These are phyloP conservation scores for Limanda limanda DNA, from an alignment of 2,113 vertebrate genomes.

Conservation along the genomic window DNA sequence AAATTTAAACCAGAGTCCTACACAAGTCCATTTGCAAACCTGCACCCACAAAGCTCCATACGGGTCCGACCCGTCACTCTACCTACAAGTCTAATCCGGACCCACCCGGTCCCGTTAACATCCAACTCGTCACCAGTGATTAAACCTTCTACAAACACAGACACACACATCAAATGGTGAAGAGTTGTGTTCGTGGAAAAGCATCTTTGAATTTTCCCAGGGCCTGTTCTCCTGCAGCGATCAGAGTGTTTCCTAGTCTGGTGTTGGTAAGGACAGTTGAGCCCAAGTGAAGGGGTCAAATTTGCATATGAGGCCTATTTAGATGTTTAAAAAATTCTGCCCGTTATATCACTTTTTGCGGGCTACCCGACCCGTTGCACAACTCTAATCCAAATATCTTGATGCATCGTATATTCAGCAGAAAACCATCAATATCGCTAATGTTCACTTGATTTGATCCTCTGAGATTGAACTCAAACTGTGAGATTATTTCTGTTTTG, in stretches of 20 bases:
- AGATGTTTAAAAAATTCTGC: not conserved
- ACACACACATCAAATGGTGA: not conserved
- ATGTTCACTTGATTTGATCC: constrained; percentile 16
- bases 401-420: not conserved
- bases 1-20: too few species aligned
- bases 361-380: not conserved
- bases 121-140: not conserved
- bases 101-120: too few species aligned
- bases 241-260: not conserved
- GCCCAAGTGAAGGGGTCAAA: too few species aligned
- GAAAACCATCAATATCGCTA: not conserved
- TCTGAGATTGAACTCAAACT: constrained; percentile 26
- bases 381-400: not conserved
- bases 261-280: not conserved
- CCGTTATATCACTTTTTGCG: not conserved
- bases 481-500: constrained; percentile 30
- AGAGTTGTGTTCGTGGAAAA: not conserved
- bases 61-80: not conserved
- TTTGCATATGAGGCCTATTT: not conserved
- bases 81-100: not conserved
- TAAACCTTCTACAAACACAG: not conserved
- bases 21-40: too few species aligned
- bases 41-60: not conserved
- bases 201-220: not conserved
- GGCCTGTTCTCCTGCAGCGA: not conserved